Conservation (phyloP, 2,113 vertebrate genomes). For the Rhagologus leucostigma region DNA sequence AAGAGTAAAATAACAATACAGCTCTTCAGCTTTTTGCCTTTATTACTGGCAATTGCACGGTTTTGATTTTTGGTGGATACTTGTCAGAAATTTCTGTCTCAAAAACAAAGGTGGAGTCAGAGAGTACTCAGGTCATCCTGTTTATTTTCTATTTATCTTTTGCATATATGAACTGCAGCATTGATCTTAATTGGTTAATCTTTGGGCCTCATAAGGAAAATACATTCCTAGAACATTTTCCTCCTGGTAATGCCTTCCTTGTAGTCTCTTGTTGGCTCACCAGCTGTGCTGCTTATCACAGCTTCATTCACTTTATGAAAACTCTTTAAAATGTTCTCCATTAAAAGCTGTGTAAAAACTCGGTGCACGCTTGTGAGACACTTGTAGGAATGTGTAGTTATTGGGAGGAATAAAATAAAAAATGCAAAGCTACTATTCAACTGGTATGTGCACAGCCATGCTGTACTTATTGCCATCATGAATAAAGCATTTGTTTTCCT, state of each 20-base stretch:
- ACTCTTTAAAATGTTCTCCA: not conserved
- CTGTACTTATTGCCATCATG: constrained; percentile 5
- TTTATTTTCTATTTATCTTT: not conserved
- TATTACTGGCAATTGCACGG: not conserved
- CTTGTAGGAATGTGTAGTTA: constrained; percentile 7
- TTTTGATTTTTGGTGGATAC: not conserved
- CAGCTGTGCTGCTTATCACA: constrained; percentile 1
- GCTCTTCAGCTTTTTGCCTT: not conserved
- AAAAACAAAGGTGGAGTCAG: not conserved
- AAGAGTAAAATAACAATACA: not conserved
- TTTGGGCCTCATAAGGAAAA: not conserved
- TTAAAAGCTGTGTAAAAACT: not conserved
- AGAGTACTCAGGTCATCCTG: not conserved
- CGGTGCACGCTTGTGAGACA: not conserved
- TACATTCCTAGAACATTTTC: not conserved
- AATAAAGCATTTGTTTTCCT: constrained; percentile 46
- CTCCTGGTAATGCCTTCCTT: not conserved
- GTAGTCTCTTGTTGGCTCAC: not conserved
- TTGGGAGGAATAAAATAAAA: constrained; percentile 31
- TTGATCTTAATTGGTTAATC: not conserved
- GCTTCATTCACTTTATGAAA: constrained; percentile 2
- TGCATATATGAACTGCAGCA: not conserved
- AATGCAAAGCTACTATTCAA: not conserved
- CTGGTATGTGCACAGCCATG: not conserved
- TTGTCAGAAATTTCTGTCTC: not conserved